Evolutionary conservation across 1,140 invertebrate genomes (phyloP).

Genomic region (Lithobius niger): DNA sequence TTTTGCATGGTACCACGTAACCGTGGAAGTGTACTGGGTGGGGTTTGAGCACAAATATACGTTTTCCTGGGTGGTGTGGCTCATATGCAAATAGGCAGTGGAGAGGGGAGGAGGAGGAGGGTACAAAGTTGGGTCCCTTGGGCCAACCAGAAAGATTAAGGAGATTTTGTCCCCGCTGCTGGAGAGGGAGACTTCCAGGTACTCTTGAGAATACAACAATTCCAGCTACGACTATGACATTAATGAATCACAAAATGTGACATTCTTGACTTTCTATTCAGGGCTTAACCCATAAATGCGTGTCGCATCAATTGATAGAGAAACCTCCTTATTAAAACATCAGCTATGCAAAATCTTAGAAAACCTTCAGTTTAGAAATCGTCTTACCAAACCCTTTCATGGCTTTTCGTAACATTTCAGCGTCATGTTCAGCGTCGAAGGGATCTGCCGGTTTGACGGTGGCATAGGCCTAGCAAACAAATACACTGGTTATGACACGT

Average conservation of each 20-base stretch:
- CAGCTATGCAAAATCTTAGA: background rate
- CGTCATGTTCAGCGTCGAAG: conserved; percentile 52
- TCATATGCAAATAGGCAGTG: too few relatives aligned
- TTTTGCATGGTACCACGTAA: too few relatives aligned
- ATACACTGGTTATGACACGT: too few relatives aligned
- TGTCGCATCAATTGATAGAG: background rate
- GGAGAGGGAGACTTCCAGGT: too few relatives aligned
- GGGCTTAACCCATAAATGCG: too few relatives aligned
- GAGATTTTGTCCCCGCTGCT: too few relatives aligned
- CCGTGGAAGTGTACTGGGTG: too few relatives aligned
- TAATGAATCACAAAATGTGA: background rate
- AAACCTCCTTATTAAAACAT: background rate
- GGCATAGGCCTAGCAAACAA: conserved; percentile 35
- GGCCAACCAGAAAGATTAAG: too few relatives aligned
- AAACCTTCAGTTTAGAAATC: background rate
- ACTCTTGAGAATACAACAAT: background rate
- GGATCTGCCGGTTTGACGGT: conserved; percentile 69
- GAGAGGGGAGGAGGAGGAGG: too few relatives aligned
- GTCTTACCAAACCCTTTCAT: conserved; percentile 53
- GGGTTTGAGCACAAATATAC: too few relatives aligned
- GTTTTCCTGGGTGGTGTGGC: too few relatives aligned
- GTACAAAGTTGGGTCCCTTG: too few relatives aligned
- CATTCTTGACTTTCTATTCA: background rate
- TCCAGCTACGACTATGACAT: background rate
- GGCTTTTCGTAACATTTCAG: conserved; percentile 48